Evolutionary conservation across 2,113 vertebrate species (phyloP).

Genomic region (Bolborhynchus lineola): DNA sequence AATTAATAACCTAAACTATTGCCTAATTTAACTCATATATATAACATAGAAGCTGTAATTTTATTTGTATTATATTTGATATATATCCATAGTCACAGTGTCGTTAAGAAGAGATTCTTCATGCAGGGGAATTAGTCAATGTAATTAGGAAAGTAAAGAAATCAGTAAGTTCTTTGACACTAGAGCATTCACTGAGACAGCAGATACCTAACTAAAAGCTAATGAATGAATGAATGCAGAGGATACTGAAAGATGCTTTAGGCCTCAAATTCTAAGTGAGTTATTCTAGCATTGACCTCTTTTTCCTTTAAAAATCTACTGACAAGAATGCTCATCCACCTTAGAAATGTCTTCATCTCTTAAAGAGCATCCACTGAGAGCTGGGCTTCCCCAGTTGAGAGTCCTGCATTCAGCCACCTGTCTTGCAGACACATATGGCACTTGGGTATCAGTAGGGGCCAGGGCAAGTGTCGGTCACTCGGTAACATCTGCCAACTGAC

Average conservation of each 20-base stretch:
- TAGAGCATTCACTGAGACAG: background rate
- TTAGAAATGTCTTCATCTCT: background rate
- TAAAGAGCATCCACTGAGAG: background rate
- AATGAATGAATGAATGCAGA: background rate
- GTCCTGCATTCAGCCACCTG: background rate
- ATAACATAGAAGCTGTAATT: background rate
- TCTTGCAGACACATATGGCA: background rate
- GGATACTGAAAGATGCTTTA: background rate
- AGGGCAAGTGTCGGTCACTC: background rate
- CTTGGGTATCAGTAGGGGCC: background rate
- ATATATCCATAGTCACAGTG: background rate
- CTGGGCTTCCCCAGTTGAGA: rapidly evolving
- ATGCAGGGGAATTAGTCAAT: background rate
- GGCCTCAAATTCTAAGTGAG: background rate
- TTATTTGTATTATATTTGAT: background rate
- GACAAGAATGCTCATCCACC: background rate
- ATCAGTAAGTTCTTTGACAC: background rate
- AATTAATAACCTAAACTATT: background rate
- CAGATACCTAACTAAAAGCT: background rate
- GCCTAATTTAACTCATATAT: background rate
- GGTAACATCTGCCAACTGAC: background rate
- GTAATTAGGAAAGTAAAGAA: background rate
- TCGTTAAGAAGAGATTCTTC: background rate
- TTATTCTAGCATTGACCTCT: background rate
- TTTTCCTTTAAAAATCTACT: background rate